A percentile compares a stretch with the other conserved stretches of the same genome.
Conservation (phyloP, 2,888 invertebrate genomes). For the Brenthis daphne region DNA sequence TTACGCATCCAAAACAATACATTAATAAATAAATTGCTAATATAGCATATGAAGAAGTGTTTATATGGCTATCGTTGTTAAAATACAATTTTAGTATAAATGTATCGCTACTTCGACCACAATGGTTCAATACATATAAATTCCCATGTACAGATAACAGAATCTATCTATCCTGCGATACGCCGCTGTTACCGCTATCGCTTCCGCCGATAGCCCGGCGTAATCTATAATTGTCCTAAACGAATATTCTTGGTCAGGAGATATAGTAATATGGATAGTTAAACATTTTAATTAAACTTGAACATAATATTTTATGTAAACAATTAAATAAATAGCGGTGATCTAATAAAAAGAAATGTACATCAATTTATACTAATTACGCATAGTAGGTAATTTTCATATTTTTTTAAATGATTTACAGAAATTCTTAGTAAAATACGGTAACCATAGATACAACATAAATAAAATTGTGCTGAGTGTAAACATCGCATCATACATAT, state of each 20-base stretch:
- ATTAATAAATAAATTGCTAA: neutral
- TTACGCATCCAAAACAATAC: constrained; percentile 2
- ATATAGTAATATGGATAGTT: constrained; percentile 5
- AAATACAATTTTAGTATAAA: constrained; percentile 13
- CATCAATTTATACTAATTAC: too few species aligned
- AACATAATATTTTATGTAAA: constrained; percentile 4
- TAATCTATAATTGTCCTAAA: constrained; percentile 64
- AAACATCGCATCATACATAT: too few species aligned
- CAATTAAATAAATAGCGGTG: neutral
- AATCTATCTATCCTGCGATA: constrained; percentile 70
- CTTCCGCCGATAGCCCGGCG: constrained; percentile 68
- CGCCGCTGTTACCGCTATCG: constrained; percentile 75
- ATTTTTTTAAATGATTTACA: too few species aligned
- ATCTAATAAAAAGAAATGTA: neutral
- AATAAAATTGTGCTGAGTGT: too few species aligned
- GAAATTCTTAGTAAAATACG: too few species aligned
- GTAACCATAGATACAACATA: too few species aligned
- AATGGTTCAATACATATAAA: constrained; percentile 49
- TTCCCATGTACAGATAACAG: constrained; percentile 70
- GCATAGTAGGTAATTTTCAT: too few species aligned
- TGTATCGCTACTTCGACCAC: constrained; percentile 40
- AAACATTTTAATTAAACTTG: constrained; percentile 14
- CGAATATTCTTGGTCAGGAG: constrained; percentile 28
- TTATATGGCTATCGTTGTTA: constrained; percentile 4
- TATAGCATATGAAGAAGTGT: neutral